Conservation (phyloP, 2,797 vertebrate genomes). For the Syngnathus acus region DNA sequence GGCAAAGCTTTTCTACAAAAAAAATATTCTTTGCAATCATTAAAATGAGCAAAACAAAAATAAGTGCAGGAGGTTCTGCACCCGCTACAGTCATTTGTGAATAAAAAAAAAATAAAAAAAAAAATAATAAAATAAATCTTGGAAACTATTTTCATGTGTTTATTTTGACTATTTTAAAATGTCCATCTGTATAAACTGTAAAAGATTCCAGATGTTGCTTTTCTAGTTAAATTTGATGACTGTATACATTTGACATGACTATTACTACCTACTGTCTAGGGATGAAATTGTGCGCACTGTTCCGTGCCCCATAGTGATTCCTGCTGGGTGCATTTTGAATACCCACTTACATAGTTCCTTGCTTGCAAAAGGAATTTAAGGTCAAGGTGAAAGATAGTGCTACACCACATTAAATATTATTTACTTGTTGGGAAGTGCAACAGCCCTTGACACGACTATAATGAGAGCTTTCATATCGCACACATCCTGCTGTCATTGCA, state of each 20-base stretch:
- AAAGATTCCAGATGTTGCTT: not conserved
- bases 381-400: slow-evolving; percentile 21
- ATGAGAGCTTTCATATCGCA: slow-evolving; percentile 24
- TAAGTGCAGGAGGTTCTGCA: slow-evolving; percentile 26
- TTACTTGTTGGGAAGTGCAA: slow-evolving; percentile 24
- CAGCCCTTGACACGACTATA: slow-evolving; percentile 30
- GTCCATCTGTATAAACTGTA: not conserved
- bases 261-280: not conserved
- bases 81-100: slow-evolving; percentile 15
- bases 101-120: slow-evolving; percentile 19
- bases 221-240: not conserved
- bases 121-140: not conserved
- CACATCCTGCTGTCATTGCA: slow-evolving; percentile 22
- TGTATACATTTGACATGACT: not conserved
- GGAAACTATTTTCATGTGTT: not conserved
- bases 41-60: slow-evolving; percentile 60
- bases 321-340: not conserved
- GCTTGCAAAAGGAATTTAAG: slow-evolving; percentile 2
- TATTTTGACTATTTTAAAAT: not conserved
- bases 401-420: slow-evolving; percentile 20
- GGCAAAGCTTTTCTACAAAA: slow-evolving; percentile 58
- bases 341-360: not conserved
- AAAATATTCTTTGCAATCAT: slow-evolving; percentile 57
- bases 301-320: not conserved
- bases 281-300: not conserved